phyloP scores from a whole-genome alignment of 2,797 vertebrate genomes.

The Dermochelys coriacea region DNA sequence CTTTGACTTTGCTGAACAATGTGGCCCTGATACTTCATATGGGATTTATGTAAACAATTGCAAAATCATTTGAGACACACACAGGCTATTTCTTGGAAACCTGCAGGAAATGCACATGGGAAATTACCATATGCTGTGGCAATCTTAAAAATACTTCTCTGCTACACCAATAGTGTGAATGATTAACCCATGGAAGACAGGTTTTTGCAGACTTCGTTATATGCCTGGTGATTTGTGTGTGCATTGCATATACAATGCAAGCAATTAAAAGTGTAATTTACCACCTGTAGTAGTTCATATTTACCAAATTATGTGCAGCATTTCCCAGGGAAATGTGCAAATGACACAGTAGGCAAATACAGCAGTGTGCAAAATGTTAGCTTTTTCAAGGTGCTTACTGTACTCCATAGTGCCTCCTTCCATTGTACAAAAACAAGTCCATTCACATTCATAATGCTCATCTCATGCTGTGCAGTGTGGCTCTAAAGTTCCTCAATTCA shows the following conservation, averaged over 20 bases:
- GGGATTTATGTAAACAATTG: slow-evolving; percentile 73
- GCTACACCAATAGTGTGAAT: slow-evolving; percentile 60
- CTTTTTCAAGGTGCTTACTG: neutral
- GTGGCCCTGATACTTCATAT: slow-evolving; percentile 71
- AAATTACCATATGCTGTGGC: slow-evolving; percentile 71
- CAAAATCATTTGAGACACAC: slow-evolving; percentile 50
- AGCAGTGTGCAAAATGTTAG: neutral
- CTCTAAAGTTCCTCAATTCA: fast-evolving
- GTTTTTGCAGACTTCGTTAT: slow-evolving; percentile 62
- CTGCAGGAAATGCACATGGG: slow-evolving; percentile 67
- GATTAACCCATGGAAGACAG: slow-evolving; percentile 66
- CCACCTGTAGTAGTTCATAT: slow-evolving; percentile 39
- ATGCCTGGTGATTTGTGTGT: slow-evolving; percentile 54
- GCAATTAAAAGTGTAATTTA: slow-evolving; percentile 35
- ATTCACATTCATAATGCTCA: neutral
- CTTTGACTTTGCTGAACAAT: slow-evolving; percentile 67
- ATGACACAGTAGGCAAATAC: neutral
- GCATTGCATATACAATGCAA: slow-evolving; percentile 44
- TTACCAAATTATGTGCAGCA: slow-evolving; percentile 45
- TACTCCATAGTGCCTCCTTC: neutral
- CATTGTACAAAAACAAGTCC: neutral
- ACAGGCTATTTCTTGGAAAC: slow-evolving; percentile 70
- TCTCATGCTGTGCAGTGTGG: neutral
- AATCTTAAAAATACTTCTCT: slow-evolving; percentile 67
- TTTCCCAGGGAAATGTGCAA: slow-evolving; percentile 42